These are phyloP conservation scores for Peromyscus melanophrys DNA, from an alignment of 2,797 vertebrate species.

Conservation along the genomic window DNA sequence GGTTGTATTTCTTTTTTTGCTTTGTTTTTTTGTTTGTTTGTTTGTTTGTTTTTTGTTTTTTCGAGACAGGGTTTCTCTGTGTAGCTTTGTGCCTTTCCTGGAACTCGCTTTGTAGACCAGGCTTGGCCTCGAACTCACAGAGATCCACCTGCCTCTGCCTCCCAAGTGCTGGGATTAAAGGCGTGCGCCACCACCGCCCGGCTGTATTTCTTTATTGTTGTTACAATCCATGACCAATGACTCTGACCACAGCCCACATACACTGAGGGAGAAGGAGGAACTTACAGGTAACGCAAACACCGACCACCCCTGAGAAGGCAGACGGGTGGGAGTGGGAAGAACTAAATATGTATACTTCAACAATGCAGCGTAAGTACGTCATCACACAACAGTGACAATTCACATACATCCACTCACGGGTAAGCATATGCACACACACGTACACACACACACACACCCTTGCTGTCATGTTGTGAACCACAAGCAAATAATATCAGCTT, in stretches of 20 bases:
- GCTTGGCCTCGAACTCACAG: no score
- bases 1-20: slow-evolving; percentile 3
- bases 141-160: no score
- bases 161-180: no score
- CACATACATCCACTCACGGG: background rate
- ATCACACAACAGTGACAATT: background rate
- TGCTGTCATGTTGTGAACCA: background rate
- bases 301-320: background rate
- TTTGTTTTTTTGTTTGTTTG: no score
- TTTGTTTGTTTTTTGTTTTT: no score
- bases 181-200: no score
- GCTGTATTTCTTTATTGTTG: slow-evolving; percentile 40
- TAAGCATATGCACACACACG: background rate
- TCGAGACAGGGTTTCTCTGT: no score
- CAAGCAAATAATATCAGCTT: background rate
- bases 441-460: no score
- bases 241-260: background rate
- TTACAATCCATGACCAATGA: background rate
- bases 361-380: background rate
- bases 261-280: background rate
- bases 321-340: background rate
- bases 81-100: no score
- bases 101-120: no score
- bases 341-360: background rate
- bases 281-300: background rate